Conservation (phyloP, 1,140 invertebrate species). For the Aphelinus atriplicis region DNA sequence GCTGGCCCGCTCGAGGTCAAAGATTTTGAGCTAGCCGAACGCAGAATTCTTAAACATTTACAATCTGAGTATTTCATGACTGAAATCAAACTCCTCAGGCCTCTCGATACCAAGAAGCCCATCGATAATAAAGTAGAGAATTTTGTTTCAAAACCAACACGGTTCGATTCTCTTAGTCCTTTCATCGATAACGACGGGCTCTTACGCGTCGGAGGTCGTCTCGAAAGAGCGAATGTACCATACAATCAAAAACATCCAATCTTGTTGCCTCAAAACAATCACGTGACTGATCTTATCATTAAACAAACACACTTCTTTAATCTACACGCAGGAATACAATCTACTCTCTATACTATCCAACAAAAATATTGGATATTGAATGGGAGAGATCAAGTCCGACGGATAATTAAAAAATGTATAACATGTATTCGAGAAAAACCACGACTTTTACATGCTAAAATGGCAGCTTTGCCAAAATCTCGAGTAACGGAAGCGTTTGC, state of each 20-base stretch:
- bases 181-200: slow-evolving; percentile 35
- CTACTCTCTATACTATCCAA: slow-evolving; percentile 17
- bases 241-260: slow-evolving; percentile 35
- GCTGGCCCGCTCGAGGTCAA: no score
- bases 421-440: slow-evolving; percentile 6
- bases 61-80: no score
- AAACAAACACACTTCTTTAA: slow-evolving; percentile 14
- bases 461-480: not conserved
- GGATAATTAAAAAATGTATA: slow-evolving; percentile 17
- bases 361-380: slow-evolving; percentile 24
- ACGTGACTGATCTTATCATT: slow-evolving; percentile 25
- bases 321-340: slow-evolving; percentile 18
- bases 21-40: no score
- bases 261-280: slow-evolving; percentile 25
- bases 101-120: no score
- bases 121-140: no score
- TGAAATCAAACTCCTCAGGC: no score
- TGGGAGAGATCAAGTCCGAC: slow-evolving; percentile 18
- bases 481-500: not conserved
- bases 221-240: slow-evolving; percentile 23
- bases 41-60: no score
- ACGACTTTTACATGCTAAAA: not conserved
- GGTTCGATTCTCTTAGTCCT: slow-evolving; percentile 13
- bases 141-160: not conserved
- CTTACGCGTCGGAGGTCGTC: slow-evolving; percentile 37